Evolutionary conservation across 30 jellyfish, hydroid and myxozoan species (phyloP), one percentile per base, ranked within the genome.

Genomic region (Nemopilema nomurai): DNA sequence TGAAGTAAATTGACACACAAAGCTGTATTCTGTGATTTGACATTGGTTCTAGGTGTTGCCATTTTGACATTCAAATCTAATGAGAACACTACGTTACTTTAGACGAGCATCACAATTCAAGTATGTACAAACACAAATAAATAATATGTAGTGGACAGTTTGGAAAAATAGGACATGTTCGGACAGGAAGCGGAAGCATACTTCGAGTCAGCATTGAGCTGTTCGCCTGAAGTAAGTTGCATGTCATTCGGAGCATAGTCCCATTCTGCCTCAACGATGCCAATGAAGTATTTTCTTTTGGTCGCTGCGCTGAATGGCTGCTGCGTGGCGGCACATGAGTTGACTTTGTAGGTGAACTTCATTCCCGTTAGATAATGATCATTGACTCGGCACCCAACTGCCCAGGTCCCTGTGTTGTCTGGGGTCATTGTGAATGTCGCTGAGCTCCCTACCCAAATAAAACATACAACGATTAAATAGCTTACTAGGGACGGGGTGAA

Each of bases 331-430:
- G 4, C 32, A 65, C 93, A 84, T 19, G 62, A 28, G 62, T 70
- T 71, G 31, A 87, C 96, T 32, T 66, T 70, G 77, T 87, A 87
- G 0, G 85, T 66, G 72, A 29, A 63, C 31, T 78, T 79, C 96
- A 87, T 87, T 25, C 96, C 96, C 16, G 96, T 71, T 23, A 33
- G 69, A 22, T 69, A 87, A 79, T 87, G 96, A 49, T 79, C 91
- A 21, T 69, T 87, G 1, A 65, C 86, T 20, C 27, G 21, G 41
- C 96, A 87, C 22, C 71, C 51, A 28, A 87, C 18, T 18, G 88
- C 67, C 90, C 90, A 87, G 51, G 74, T 79, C n/a, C 96, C 96
- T 26, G 33, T 72, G 77, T 79, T 79, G 53, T 79, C 90, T 26
- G 96, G 90, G 4, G 41, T 29, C 96, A 87, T 87, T 20, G 90